A percentile compares a stretch with the other conserved stretches of the same genome.
These are phyloP conservation scores for Drosophila colorata DNA, from an alignment of 2,888 invertebrate genomes.

Conservation along the genomic window DNA sequence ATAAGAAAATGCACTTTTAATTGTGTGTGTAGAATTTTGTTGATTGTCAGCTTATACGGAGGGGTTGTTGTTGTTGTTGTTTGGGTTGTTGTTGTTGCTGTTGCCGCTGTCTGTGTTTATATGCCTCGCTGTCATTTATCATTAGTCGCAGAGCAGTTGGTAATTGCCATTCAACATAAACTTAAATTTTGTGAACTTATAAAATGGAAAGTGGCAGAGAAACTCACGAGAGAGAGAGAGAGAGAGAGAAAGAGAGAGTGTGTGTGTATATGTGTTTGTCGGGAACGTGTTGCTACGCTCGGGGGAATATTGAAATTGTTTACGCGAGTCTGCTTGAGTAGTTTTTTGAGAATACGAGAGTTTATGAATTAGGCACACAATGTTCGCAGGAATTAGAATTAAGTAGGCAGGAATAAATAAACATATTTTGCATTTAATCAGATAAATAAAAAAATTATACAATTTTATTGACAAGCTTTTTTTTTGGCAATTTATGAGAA, in stretches of 20 bases:
- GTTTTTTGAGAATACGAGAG: too few species aligned
- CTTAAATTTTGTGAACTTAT: constrained; percentile 14
- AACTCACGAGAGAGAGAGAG: constrained; percentile 8
- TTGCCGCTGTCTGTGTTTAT: constrained; percentile 32
- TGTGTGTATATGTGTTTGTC: background rate
- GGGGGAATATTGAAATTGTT: too few species aligned
- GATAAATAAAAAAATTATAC: too few species aligned
- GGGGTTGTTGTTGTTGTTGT: constrained; percentile 18
- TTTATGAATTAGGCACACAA: too few species aligned
- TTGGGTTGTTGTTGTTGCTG: constrained; percentile 9
- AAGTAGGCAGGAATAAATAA: too few species aligned
- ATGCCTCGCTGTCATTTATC: constrained; percentile 71
- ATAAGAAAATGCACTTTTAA: constrained; percentile 54
- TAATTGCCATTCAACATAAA: constrained; percentile 41
- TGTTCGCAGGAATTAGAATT: too few species aligned
- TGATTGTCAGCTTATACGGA: constrained; percentile 41
- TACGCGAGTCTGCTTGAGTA: too few species aligned
- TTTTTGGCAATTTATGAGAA: too few species aligned
- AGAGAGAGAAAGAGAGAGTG: background rate
- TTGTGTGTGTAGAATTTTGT: constrained; percentile 56
- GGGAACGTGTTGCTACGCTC: too few species aligned
- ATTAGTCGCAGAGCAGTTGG: constrained; percentile 56
- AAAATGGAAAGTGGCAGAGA: constrained; percentile 50
- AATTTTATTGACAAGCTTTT: too few species aligned
- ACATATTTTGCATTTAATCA: too few species aligned